phyloP scores from a whole-genome alignment of 2,888 invertebrate genomes.

The Eilema sororculum region DNA sequence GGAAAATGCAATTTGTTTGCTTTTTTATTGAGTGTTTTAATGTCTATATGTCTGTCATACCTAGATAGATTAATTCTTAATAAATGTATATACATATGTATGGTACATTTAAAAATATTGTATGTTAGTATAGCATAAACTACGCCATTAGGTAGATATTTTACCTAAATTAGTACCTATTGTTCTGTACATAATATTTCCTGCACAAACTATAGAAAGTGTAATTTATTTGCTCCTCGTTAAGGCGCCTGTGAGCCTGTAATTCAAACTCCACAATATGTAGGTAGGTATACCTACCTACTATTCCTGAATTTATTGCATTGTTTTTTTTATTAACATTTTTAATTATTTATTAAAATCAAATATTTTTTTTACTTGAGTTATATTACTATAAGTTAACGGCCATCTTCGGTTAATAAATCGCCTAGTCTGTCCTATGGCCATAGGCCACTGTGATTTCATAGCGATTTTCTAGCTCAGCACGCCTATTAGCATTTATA shows the following conservation, averaged over 20 bases:
- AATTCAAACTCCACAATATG: background rate
- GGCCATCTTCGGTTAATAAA: background rate
- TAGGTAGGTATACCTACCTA: background rate
- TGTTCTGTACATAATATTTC: background rate
- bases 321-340: background rate
- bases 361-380: background rate
- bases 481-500: background rate
- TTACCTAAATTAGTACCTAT: slow-evolving; percentile 6
- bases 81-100: background rate
- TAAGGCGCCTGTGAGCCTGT: too few relatives aligned
- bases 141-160: background rate
- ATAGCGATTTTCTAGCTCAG: background rate
- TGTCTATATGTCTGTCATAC: background rate
- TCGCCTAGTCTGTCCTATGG: background rate
- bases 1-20: slow-evolving; percentile 34
- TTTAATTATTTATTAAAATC: background rate
- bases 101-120: background rate
- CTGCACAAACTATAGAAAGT: background rate
- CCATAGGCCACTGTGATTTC: background rate
- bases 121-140: background rate
- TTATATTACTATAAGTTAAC: background rate
- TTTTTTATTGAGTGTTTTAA: slow-evolving; percentile 27
- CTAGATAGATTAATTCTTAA: background rate
- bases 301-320: background rate
- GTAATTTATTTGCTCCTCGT: too few relatives aligned